Base-by-base conservation (phyloP, 2,888 invertebrate species). In the Cordilura impudica region DNA sequence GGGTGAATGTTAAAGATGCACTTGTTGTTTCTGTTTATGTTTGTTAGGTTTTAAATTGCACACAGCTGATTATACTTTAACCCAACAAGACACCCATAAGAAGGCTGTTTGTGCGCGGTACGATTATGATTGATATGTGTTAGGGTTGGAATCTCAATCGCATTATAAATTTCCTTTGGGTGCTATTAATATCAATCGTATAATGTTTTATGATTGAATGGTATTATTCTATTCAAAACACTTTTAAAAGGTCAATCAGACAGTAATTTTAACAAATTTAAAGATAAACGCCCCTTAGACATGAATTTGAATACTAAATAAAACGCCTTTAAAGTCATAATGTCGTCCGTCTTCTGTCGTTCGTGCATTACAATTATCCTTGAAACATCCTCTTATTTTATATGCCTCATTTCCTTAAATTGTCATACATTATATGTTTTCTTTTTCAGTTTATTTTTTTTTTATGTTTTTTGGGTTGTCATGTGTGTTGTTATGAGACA, bases 31-130 rank as follows among this genome's bases (percentile, higher is more conserved):
- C 1, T 43, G 49, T 63, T 69, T 70, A 63, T 63, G 69, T 75
- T 69, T 61, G 61, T 49, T 61, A 23, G 26, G 61, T 54, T 56
- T 75, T 70, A 63, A 51, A 51, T 74, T 63, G 56, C 69, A 18
- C 58, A 43, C 75, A 70, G 75, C 75, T 76, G 75, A 76, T 76
- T 76, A 76, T 54, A 76, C 69, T 76, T 63, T 69, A 49, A 69
- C 54, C 69, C 54, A 29, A 51, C 19, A 39, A 66, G 43, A 43
- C 49, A 31, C 10, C 54, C 49, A 61, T 53, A 53, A 23, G 23
- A n/a, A n/a, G n/a, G n/a, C n/a, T n/a, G n/a, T n/a, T n/a, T n/a
- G n/a, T n/a, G n/a, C n/a, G n/a, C n/a, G n/a, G n/a, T n/a, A n/a
- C 16, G 6, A 43, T 14, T 43, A 12, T 14, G 16, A 47, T n/a